Evolutionary conservation across 1,140 invertebrate species (phyloP).

Genomic region (Aphelenchoides fujianensis): DNA sequence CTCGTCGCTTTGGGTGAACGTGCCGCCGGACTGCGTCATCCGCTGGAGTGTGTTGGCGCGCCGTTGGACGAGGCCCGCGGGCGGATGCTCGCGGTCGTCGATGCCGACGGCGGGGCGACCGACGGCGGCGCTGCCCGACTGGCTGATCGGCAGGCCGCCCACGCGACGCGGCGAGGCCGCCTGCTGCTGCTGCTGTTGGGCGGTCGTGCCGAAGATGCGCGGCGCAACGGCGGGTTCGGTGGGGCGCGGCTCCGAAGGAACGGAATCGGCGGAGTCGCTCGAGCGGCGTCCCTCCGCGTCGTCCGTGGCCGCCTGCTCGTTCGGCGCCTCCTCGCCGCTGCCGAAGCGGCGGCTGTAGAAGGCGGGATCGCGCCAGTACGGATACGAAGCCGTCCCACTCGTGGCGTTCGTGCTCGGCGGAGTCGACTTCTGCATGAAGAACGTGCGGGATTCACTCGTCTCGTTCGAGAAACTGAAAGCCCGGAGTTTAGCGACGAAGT

Average conservation of each 20-base stretch:
- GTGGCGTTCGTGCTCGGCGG: slow-evolving; percentile 24
- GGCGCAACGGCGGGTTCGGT: slow-evolving; percentile 14
- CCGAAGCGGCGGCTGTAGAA: slow-evolving; percentile 41
- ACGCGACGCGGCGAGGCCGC: not conserved
- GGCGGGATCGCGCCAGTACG: slow-evolving; percentile 36
- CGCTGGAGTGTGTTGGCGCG: not conserved
- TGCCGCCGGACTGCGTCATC: not conserved
- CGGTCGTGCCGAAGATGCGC: no score
- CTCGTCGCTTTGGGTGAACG: no score
- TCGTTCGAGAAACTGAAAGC: not conserved
- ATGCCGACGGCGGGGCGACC: not conserved
- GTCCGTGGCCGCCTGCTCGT: slow-evolving; percentile 9
- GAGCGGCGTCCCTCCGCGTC: slow-evolving; percentile 20
- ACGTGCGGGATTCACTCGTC: not conserved
- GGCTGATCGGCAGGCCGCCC: not conserved
- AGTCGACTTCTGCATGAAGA: slow-evolving; percentile 1
- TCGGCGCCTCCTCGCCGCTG: no score
- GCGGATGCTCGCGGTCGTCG: no score
- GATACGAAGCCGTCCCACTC: no score
- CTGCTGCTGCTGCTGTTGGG: not conserved
- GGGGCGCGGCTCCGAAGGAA: slow-evolving; percentile 40
- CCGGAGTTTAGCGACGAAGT: not conserved
- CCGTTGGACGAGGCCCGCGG: not conserved
- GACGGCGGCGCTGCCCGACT: not conserved
- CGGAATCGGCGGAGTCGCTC: slow-evolving; percentile 35